Conservation (phyloP, 2,113 vertebrate genomes). For the Potamarius usumacintae region DNA sequence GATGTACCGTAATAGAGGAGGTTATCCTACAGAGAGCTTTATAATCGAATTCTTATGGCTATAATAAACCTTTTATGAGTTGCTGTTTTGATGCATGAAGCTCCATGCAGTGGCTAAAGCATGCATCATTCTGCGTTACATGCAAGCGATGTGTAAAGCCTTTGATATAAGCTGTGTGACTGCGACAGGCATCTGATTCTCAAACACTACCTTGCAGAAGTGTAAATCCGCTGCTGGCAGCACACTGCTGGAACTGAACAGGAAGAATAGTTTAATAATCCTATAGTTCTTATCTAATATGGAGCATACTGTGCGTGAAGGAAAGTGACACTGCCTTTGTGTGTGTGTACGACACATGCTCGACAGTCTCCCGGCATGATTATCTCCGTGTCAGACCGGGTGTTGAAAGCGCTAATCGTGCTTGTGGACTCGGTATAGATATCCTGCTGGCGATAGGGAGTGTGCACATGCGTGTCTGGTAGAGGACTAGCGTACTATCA, state of each 20-base stretch:
- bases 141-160: background rate
- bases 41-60: background rate
- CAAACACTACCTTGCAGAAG: background rate
- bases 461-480: background rate
- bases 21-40: conserved; percentile 10
- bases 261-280: background rate
- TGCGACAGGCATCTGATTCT: too few species aligned
- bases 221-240: background rate
- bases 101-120: background rate
- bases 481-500: background rate
- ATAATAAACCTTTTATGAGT: conserved; percentile 19
- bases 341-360: background rate
- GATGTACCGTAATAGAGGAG: background rate
- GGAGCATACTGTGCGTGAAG: background rate
- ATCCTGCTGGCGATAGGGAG: background rate
- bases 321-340: background rate
- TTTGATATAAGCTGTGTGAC: background rate
- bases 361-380: background rate
- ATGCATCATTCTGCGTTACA: background rate
- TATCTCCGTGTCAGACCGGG: background rate
- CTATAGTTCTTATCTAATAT: conserved; percentile 1
- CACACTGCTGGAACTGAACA: background rate
- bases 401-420: conserved; percentile 5
- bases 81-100: background rate
- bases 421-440: conserved; percentile 1